Percentiles rank a stretch among this genome's conserved stretches.
phyloP scores from a whole-genome alignment of 2,113 vertebrate species.

The Furnarius figulus region DNA sequence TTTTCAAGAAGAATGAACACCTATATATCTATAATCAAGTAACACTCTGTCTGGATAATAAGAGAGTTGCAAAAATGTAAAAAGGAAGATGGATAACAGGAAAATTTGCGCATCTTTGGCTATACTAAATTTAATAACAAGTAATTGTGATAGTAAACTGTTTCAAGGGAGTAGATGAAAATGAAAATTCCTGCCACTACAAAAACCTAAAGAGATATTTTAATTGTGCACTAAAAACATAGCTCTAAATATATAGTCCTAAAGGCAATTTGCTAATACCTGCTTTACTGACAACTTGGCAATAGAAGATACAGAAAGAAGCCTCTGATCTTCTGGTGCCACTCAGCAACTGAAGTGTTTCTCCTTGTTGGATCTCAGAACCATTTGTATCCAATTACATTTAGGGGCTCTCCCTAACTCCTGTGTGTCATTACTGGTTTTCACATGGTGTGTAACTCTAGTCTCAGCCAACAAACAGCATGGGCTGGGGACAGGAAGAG shows the following conservation, averaged over 20 bases:
- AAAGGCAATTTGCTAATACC: not conserved
- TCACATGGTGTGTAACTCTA: not conserved
- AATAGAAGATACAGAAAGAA: not conserved
- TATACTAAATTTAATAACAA: not conserved
- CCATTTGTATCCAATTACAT: constrained; percentile 23
- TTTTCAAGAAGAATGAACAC: not conserved
- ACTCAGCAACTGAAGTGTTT: not conserved
- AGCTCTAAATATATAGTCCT: not conserved
- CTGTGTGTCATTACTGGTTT: not conserved
- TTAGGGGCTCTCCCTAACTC: not conserved
- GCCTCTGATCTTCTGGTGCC: constrained; percentile 6
- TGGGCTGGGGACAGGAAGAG: rapidly evolving
- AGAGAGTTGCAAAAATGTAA: not conserved
- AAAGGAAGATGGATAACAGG: not conserved
- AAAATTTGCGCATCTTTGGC: not conserved
- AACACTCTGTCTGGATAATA: not conserved
- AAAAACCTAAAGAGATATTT: not conserved
- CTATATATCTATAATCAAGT: not conserved
- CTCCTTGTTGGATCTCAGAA: not conserved
- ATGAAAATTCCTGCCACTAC: not conserved
- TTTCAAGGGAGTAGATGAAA: not conserved
- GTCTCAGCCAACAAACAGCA: not conserved
- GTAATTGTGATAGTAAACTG: not conserved
- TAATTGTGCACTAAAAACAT: not conserved
- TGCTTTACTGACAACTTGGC: not conserved